phyloP scores from a whole-genome alignment of 2,113 vertebrate species.

The Conger conger region DNA sequence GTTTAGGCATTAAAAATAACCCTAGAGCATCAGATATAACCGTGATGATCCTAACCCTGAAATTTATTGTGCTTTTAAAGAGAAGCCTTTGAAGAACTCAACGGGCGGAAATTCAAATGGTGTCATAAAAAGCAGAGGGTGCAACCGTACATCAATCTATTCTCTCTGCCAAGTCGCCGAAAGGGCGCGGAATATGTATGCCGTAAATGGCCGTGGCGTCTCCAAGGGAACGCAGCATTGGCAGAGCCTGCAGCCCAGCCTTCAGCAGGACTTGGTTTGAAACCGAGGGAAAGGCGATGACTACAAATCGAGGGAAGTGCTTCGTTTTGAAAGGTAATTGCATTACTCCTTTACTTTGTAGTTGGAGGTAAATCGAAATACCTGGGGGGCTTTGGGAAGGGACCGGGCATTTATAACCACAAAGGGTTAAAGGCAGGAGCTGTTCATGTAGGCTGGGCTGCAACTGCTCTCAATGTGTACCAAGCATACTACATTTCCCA shows the following conservation, averaged over 20 bases:
- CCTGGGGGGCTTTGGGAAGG: neutral
- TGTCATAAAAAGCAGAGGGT: neutral
- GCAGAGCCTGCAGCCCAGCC: neutral
- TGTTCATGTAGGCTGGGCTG: neutral
- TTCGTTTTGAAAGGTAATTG: slow-evolving; percentile 30
- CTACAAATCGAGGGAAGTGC: neutral
- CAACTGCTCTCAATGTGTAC: neutral
- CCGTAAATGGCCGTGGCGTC: neutral
- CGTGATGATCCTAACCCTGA: neutral
- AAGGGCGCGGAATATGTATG: neutral
- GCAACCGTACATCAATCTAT: neutral
- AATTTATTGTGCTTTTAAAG: slow-evolving; percentile 25
- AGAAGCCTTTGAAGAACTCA: neutral
- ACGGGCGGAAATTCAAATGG: neutral
- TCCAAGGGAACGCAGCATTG: neutral
- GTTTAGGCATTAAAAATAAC: neutral
- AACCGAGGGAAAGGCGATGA: neutral
- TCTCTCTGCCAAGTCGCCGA: neutral
- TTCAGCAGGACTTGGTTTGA: neutral
- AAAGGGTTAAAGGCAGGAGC: slow-evolving; percentile 5
- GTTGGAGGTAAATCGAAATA: neutral
- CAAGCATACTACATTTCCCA: neutral
- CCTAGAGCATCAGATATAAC: neutral
- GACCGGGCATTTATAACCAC: neutral
- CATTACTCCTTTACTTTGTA: slow-evolving; percentile 32